phyloP scores from a whole-genome alignment of 2,888 invertebrate species.

The Catocala nupta region DNA sequence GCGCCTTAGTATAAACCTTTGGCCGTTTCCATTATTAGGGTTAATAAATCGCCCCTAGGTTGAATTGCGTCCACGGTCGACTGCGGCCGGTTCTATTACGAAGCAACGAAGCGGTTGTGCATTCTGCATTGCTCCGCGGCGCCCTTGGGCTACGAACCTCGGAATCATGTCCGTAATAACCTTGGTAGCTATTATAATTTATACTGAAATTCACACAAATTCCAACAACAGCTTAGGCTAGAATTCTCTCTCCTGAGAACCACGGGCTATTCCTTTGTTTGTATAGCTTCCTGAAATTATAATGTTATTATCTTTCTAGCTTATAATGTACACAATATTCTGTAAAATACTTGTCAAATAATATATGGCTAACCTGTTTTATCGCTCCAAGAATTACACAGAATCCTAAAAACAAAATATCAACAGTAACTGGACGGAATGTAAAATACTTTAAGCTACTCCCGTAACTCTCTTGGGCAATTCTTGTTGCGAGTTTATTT shows the following conservation, averaged over 20 bases:
- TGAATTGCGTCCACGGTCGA: conserved; percentile 42
- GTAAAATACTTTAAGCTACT: conserved; percentile 11
- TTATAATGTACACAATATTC: conserved; percentile 28
- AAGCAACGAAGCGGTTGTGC: conserved; percentile 38
- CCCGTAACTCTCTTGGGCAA: conserved; percentile 7
- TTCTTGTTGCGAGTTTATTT: conserved; percentile 21
- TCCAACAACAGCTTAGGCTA: conserved; percentile 20
- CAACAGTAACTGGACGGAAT: conserved; percentile 12
- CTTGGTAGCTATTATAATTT: conserved; percentile 25
- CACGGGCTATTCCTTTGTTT: conserved; percentile 36
- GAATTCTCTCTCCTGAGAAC: conserved; percentile 29
- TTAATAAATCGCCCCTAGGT: conserved; percentile 39
- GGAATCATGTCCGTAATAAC: conserved; percentile 39
- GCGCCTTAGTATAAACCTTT: conserved; percentile 3
- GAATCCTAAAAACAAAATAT: conserved; percentile 12
- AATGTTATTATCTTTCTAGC: conserved; percentile 25
- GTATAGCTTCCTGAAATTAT: conserved; percentile 26
- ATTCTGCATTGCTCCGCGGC: conserved; percentile 34
- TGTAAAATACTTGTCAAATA: conserved; percentile 2
- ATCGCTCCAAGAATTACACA: conserved; percentile 5
- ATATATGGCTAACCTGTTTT: conserved; percentile 9
- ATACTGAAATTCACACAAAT: conserved; percentile 10
- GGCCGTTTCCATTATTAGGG: conserved; percentile 7
- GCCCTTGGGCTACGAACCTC: conserved; percentile 42
- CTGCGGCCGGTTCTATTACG: conserved; percentile 34